Evolutionary conservation across 2,113 vertebrate species (phyloP), one percentile per base, ranked within the genome.

Genomic region (Coptodon rendalli): DNA sequence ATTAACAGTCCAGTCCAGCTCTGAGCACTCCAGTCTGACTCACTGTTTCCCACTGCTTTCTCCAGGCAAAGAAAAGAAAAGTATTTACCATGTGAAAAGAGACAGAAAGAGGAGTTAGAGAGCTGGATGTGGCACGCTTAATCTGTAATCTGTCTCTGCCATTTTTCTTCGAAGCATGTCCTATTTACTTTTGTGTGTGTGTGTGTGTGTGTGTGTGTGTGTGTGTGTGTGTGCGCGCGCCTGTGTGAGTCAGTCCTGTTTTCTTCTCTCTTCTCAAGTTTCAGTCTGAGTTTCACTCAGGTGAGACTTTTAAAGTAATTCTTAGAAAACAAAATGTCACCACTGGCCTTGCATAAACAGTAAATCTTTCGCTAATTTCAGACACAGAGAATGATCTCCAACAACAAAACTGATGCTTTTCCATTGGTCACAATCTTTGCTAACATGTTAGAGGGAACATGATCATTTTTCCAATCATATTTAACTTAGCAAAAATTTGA

Each of bases 11-110:
- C 71, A 17, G 88, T 94, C 94, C 94, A 94, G 90, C 92, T 93
- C 92, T 85, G 90, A 80, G 80, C 95, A 95, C 95, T 96, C 92
- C 92, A 92, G 90, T 91, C 92, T 95, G 94, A 96, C 91, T 96
- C 96, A 95, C 94, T 95, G 93, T 96, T 96, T 96, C 95, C 95
- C 95, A 94, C 93, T 95, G 95, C 94, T 95, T 96, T 94, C 84
- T 93, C 91, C 87, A 89, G 94, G 93, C 80, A 86, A 76, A 92
- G 90, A 91, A 94, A 94, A 88, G 91, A 82, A 89, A 88, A 81
- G 91, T 85, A 87, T 95, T 95, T 94, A 95, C 89, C 93, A 95
- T 96, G 87, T 94, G 94, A 96, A 95, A 96, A 78, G 91, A 93
- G 91, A 92, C 91, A 92, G 89, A 91, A 83, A 89, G 80, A 86